phyloP scores from a whole-genome alignment of 2,888 invertebrate genomes.

The Ptilodon capucinus region DNA sequence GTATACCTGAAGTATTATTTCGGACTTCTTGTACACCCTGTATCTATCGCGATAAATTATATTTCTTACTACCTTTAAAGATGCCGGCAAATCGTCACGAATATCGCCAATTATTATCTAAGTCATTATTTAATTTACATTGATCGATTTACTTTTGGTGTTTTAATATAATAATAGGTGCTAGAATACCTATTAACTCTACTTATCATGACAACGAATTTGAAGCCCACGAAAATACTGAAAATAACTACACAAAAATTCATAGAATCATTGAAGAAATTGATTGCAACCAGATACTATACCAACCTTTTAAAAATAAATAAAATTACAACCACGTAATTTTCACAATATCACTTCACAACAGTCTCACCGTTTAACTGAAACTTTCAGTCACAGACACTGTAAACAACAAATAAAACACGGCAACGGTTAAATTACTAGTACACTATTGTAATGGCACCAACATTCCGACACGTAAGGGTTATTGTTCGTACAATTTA shows the following conservation, averaged over 20 bases:
- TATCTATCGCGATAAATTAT: too few species aligned
- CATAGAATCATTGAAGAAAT: too few species aligned
- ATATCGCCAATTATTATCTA: constrained; percentile 15
- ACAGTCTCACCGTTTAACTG: constrained; percentile 19
- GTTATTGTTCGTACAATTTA: constrained; percentile 38
- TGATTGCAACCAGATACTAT: background rate
- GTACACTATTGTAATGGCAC: constrained; percentile 30
- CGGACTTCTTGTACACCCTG: too few species aligned
- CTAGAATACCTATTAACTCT: too few species aligned
- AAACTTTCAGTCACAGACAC: constrained; percentile 35
- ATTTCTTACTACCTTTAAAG: constrained; percentile 36
- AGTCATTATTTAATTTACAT: constrained; percentile 6
- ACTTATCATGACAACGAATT: too few species aligned
- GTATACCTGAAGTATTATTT: too few species aligned
- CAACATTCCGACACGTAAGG: constrained; percentile 23
- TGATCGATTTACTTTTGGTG: too few species aligned
- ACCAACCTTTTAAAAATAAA: constrained; percentile 4
- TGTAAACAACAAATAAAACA: constrained; percentile 32
- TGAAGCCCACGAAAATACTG: too few species aligned
- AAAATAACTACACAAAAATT: too few species aligned
- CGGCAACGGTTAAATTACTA: constrained; percentile 11
- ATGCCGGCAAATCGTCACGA: constrained; percentile 43
- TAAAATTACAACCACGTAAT: constrained; percentile 8
- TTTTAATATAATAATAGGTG: too few species aligned
- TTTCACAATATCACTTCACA: constrained; percentile 27